Conservation (phyloP, 2,888 invertebrate species). For the Chelonus formosanus region DNA sequence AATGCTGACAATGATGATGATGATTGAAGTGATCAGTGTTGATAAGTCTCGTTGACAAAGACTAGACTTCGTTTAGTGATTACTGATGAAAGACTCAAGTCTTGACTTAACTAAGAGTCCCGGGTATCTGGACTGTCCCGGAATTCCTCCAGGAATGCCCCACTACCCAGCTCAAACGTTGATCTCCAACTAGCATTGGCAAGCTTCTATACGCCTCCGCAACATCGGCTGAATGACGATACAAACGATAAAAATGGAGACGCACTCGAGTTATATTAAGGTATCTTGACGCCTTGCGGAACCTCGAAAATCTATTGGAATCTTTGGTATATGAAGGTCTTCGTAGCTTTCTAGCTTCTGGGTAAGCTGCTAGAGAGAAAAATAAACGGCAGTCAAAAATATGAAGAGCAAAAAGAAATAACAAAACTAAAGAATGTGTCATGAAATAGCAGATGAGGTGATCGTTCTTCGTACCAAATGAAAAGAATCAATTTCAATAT, state of each 20-base stretch:
- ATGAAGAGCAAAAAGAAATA: no score
- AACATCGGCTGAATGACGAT: conserved; percentile 18
- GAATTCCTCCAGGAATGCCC: conserved; percentile 56
- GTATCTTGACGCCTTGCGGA: conserved; percentile 14
- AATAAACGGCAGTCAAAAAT: no score
- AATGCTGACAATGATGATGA: no score
- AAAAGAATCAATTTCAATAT: background rate
- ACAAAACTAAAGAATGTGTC: background rate
- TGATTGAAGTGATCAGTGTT: no score
- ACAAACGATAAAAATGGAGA: conserved; percentile 11
- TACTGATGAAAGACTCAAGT: conserved; percentile 16
- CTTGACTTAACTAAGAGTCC: conserved; percentile 12
- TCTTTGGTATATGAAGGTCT: background rate
- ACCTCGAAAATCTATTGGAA: conserved; percentile 18
- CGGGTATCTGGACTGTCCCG: conserved; percentile 41
- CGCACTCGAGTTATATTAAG: conserved; percentile 36
- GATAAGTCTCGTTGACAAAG: no score
- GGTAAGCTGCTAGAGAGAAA: no score
- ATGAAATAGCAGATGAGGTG: background rate
- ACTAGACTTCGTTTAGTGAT: conserved; percentile 11
- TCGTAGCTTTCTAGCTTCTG: no score
- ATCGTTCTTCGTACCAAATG: background rate
- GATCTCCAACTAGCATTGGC: conserved; percentile 42
- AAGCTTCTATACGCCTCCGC: conserved; percentile 41
- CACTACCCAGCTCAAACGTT: conserved; percentile 36